Evolutionary conservation across 2,113 vertebrate genomes (phyloP), one percentile per base, ranked within the genome.

Genomic region (Herpailurus yagouaroundi): DNA sequence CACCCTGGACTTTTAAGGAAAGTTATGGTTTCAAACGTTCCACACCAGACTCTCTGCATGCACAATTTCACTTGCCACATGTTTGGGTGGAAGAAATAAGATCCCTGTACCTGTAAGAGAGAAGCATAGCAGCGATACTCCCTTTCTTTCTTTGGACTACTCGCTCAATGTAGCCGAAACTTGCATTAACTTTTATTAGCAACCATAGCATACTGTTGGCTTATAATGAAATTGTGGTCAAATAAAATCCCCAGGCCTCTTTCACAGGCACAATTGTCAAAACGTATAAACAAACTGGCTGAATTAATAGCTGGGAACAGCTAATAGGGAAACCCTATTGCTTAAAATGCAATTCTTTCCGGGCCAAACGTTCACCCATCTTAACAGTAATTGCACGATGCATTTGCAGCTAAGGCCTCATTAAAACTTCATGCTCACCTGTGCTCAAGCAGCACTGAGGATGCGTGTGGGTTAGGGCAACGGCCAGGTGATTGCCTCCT

Each of bases 401-500:
- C 88, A 91, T 97, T 96, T 98, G 83, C 45, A 97, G 95, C 96
- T 89, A 97, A 95, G 94, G 41, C 68, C 97, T 98, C 97, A 98
- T 98, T 98, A 98, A 97, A 97, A 91, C 97, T 97, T 98, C 96
- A 97, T 89, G 98, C 94, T 98, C 97, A 97, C 98, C 98, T 98
- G 96, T 87, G 77, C 88, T 85, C 89, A 23, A 38, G 88, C 80
- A 31, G 71, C 84, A 50, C 41, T 0, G n/a, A 84, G 94, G 86
- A 69, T 29, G 90, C 84, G 85, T 45, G 45, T 36, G 82, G 90
- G 97, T 95, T 95, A 91, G 84, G 91, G 96, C 95, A 89, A 38
- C 33, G 81, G 87, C 88, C 97, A 98, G 97, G 98, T 97, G 95
- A 94, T 73, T 97, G 97, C 97, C 97, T 97, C 97, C 97, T 89